These are phyloP conservation scores for Seriola quinqueradiata DNA, from an alignment of 2,113 vertebrate species.

Conservation along the genomic window DNA sequence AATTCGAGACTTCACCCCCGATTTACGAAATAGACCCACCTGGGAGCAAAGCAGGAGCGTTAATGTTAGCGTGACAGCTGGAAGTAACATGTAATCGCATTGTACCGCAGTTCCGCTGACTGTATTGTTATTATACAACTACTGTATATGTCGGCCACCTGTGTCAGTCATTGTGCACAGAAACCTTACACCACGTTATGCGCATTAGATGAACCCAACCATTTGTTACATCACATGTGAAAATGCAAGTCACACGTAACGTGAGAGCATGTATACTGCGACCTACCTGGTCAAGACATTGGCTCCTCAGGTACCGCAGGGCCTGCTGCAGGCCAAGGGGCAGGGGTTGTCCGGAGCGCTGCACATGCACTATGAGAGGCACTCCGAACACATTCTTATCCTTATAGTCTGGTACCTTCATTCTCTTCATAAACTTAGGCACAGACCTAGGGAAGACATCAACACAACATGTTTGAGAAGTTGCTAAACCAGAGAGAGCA, in stretches of 20 bases:
- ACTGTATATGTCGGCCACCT: background rate
- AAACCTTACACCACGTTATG: constrained; percentile 13
- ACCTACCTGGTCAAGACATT: constrained; percentile 95
- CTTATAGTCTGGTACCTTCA: constrained; percentile 98
- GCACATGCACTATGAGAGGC: constrained; percentile 96
- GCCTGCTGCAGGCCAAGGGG: constrained; percentile 97
- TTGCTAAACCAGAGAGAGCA: background rate
- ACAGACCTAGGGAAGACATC: constrained; percentile 89
- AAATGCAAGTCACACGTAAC: background rate
- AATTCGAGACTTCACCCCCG: constrained; percentile 97
- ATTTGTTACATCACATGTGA: constrained; percentile 24
- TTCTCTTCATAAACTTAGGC: constrained; percentile 99
- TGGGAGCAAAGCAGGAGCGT: constrained; percentile 63
- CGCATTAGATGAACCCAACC: constrained; percentile 1
- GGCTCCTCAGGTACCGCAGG: constrained; percentile 91
- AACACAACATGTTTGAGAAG: constrained; percentile 2
- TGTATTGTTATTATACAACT: background rate
- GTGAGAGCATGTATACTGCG: background rate
- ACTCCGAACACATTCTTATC: constrained; percentile 97
- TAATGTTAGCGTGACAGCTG: background rate
- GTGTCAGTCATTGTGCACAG: constrained; percentile 3
- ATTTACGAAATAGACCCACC: constrained; percentile 98
- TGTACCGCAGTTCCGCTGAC: background rate
- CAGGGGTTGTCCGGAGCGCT: constrained; percentile 95
- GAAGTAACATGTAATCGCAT: background rate